A percentile compares a stretch with the other conserved stretches of the same genome.
Conservation (phyloP, 2,797 vertebrate genomes). For the Hylomyscus alleni region DNA sequence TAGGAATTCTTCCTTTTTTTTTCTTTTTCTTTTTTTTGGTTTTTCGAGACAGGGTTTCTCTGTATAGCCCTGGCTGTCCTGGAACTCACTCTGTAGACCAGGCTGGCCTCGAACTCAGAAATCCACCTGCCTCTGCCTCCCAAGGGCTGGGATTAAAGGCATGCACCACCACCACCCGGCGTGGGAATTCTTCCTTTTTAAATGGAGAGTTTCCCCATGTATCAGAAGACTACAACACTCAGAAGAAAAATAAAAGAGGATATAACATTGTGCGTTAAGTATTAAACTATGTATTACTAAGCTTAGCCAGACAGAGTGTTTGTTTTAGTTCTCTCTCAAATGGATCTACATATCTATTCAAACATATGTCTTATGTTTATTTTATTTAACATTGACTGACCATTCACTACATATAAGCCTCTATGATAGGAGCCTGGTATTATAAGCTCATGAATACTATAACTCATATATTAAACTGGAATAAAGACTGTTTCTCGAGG, state of each 20-base stretch:
- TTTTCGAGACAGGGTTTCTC: no score
- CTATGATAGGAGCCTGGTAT: no score
- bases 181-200: constrained; percentile 3
- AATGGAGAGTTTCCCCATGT: background rate
- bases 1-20: background rate
- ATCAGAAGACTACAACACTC: background rate
- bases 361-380: background rate
- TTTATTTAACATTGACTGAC: background rate
- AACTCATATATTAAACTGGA: background rate
- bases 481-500: background rate
- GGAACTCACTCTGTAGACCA: no score
- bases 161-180: no score
- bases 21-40: no score
- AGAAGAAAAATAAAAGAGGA: constrained; percentile 1
- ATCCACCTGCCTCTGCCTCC: no score
- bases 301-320: background rate
- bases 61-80: no score
- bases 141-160: no score
- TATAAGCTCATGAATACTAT: background rate
- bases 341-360: no score
- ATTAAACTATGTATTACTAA: background rate
- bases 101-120: no score
- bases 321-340: constrained; percentile 20
- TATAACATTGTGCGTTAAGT: background rate
- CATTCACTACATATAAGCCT: background rate